Base-by-base conservation (phyloP, 2,888 invertebrate genomes). In the Epistrophe eligans region DNA sequence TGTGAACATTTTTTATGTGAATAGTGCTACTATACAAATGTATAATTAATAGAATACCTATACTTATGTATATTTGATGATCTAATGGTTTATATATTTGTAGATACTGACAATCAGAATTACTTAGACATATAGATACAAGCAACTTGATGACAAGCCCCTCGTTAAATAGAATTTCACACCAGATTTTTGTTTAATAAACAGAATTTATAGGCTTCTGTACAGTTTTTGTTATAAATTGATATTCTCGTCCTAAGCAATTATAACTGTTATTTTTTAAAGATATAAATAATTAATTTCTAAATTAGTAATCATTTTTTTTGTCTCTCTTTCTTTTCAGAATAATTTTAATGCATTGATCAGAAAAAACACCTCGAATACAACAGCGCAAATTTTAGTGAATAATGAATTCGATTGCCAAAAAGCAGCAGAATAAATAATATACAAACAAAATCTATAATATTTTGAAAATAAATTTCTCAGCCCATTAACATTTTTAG, bases 61-160 rank as follows among this genome's bases (percentile, higher is more conserved):
- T 15, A 35, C 35, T 8, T 67, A 50, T 55, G 24, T 24, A 24
- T 24, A 24, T 24, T 71, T 72, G 45, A 82, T 60, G 52, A 35
- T 2, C 32, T n/a, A 35, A 7, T 77, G 52, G 1, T 28, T 38
- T n/a, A 13, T 83, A 77, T 83, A 77, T 83, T 77, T 77, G 77
- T 83, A 82, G 77, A 58, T 15, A 8, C 19, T 57, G 70, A 70
- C 60, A 35, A 35, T 7, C 9, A 35, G 35, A 35, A 8, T 8
- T 35, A 35, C 6, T 35, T 35, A 35, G 35, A 32, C 32, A 32
- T 71, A 57, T n/a, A n/a, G n/a, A n/a, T 5, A 11, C 38, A n/a
- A 32, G 57, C 32, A 32, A 15, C 4, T 0, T 35, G 19, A 32
- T 71, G 76, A 71, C 76, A 64, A 64, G 77, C 81, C 81, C 76